Evolutionary conservation across 53 echinoderm and acorn worm species (phyloP).

Genomic region (Echinarachnius parma): DNA sequence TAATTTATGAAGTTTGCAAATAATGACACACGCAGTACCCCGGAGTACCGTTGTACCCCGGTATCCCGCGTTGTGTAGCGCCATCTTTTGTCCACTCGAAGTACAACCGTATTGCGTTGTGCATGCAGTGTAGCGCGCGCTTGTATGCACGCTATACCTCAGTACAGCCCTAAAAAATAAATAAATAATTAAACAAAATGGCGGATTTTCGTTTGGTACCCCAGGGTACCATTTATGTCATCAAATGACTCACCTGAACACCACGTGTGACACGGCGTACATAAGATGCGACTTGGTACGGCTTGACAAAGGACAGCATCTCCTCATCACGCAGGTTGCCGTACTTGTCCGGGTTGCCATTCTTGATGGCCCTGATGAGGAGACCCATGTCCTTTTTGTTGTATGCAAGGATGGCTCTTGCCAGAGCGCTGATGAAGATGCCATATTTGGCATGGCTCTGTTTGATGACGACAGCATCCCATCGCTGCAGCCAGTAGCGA

Average conservation of each 20-base stretch:
- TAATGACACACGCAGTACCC: too few species aligned
- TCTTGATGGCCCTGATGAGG: conserved; percentile 52
- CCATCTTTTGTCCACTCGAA: too few species aligned
- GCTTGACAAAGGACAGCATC: conserved; percentile 60
- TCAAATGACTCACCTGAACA: conserved; percentile 43
- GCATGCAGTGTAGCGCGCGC: too few species aligned
- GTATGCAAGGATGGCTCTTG: conserved; percentile 64
- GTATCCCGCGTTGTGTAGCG: too few species aligned
- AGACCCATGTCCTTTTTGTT: conserved; percentile 54
- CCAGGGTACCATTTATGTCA: too few species aligned
- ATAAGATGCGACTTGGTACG: conserved; percentile 39
- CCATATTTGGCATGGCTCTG: conserved; percentile 59
- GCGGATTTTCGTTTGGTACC: too few species aligned
- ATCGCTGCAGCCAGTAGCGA: conserved; percentile 59
- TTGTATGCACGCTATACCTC: too few species aligned
- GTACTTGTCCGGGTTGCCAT: conserved; percentile 31
- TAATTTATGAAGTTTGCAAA: neutral
- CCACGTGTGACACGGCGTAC: conserved; percentile 56
- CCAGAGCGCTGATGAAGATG: conserved; percentile 51
- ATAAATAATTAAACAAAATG: too few species aligned
- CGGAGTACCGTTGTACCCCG: too few species aligned
- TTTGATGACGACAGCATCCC: conserved; percentile 59
- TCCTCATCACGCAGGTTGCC: conserved; percentile 28
- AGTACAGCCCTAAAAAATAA: too few species aligned
- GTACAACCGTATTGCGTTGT: too few species aligned